These are phyloP conservation scores for Ditylenchus dipsaci DNA, from an alignment of 1,140 invertebrate species.

Conservation along the genomic window DNA sequence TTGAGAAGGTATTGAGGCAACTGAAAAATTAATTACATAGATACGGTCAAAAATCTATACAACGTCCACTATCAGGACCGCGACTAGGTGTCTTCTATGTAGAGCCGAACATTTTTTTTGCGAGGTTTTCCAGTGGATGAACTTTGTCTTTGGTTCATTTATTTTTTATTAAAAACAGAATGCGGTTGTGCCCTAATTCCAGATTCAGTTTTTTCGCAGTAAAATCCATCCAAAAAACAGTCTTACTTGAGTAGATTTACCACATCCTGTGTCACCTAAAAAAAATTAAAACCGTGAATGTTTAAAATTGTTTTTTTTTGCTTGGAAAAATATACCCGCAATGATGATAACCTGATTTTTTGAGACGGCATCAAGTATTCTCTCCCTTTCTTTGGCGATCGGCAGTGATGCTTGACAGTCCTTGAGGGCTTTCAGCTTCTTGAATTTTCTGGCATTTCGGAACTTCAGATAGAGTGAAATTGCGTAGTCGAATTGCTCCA, in stretches of 20 bases:
- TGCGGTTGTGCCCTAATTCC: no score
- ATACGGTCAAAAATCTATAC: background rate
- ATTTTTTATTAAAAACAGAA: no score
- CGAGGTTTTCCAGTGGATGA: no score
- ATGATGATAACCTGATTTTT: constrained; percentile 7
- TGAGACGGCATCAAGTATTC: constrained; percentile 39
- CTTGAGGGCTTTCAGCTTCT: constrained; percentile 48
- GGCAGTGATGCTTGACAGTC: constrained; percentile 39
- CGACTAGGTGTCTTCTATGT: no score
- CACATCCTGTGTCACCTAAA: constrained; percentile 16
- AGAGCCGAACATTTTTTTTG: no score
- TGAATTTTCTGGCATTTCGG: constrained; percentile 45
- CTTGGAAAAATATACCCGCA: background rate
- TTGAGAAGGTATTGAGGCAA: constrained; percentile 62
- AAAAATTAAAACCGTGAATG: background rate
- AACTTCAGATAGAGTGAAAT: constrained; percentile 41
- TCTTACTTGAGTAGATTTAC: constrained; percentile 16
- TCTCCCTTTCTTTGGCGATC: constrained; percentile 35
- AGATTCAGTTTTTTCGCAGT: constrained; percentile 98
- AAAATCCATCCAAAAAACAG: constrained; percentile 68
- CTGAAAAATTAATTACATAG: constrained; percentile 27
- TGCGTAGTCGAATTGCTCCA: constrained; percentile 46
- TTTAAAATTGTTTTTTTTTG: background rate
- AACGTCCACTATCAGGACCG: no score
- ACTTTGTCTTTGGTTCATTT: no score